Base-by-base conservation (phyloP, 2,888 invertebrate species). In the Eupithecia insigniata region DNA sequence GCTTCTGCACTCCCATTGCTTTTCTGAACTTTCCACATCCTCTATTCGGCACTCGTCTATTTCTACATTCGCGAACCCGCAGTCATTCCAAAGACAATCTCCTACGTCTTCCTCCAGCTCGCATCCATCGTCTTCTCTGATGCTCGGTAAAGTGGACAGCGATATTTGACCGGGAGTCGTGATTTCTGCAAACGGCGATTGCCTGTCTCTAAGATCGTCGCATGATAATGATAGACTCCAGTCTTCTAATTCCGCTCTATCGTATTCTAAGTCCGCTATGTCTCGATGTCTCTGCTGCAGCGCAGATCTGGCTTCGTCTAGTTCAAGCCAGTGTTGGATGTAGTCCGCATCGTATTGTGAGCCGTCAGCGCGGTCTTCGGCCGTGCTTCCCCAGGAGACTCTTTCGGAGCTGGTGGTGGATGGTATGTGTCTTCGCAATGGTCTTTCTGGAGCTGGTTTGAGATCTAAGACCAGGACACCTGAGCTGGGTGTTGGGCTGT, bases 141-240 rank as follows among this genome's bases (percentile, higher is more conserved):
- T 97, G 86, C 96, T 96, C 1, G 96, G 96, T 80, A 97, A 88
- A 0, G 96, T 96, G 36, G 96, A 95, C 64, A 96, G 87, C 0
- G 96, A 96, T 83, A 96, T 95, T 89, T 95, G 96, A 12, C 95
- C 96, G 0, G 96, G 96, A 4, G 96, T 96, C 8, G 94, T 92
- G 77, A 92, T 94, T 87, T 94, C 93, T 61, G 92, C 93, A 78
- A 92, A 92, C 26, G 93, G 93, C 22, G 94, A 93, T 78, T 92
- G 93, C 71, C 94, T 87, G 78, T 96, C 95, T 81, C 94, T 92
- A 73, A 96, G 92, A 88, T 96, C 96, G 85, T 96, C 96, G 79
- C 95, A 96, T 0, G 96, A 96, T 75, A 97, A 89, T 64, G 96
- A 96, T 84, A 96, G 92, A 85, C 96, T 97, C 97, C 97, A 97